Evolutionary conservation across 2,797 vertebrate species (phyloP), one percentile per base, ranked within the genome.

Genomic region (Sebastes elongatus): DNA sequence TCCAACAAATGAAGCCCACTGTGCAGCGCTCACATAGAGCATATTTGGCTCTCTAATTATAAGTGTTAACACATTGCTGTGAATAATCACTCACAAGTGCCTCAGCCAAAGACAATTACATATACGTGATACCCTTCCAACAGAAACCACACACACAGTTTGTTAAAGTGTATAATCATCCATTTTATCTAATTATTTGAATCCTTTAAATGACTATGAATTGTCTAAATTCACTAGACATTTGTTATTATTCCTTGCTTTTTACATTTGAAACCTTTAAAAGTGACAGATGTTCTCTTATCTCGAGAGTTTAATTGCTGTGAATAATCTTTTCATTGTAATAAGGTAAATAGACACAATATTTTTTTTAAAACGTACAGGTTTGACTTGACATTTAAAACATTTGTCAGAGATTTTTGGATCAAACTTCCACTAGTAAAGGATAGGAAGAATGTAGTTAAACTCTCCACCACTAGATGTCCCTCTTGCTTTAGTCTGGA

Each of bases 401-500:
- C 18, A 53, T 53, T 71, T 46, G 6, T 22, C 64, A 55, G 23
- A 74, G 22, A 52, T 46, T 74, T 49, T 38, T 49, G 23, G 16
- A 75, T 72, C 4, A 63, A 56, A 68, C 38, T 10, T 55, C 38
- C 16, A 60, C 6, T 32, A 10, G 14, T 35, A 70, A 14, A 67
- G 7, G 7, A 10, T 6, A 3, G 5, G 14, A 56, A 14, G 27
- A 42, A 8, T 80, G 66, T 0, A 71, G 66, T 80, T 78, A 1
- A 2, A 2, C 4, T 69, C 23, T 67, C 20, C 28, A 23, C 93
- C 94, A 91, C 92, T 93, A 95, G 94, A 95, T 95, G 94, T 91
- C 93, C 82, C 89, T 93, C 88, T 94, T 93, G 93, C 71, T 92
- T 90, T 74, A 90, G 82, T 87, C 56, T 91, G 81, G 69, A 66